phyloP scores from a whole-genome alignment of 2,888 invertebrate genomes.

The Melieria omissa region DNA sequence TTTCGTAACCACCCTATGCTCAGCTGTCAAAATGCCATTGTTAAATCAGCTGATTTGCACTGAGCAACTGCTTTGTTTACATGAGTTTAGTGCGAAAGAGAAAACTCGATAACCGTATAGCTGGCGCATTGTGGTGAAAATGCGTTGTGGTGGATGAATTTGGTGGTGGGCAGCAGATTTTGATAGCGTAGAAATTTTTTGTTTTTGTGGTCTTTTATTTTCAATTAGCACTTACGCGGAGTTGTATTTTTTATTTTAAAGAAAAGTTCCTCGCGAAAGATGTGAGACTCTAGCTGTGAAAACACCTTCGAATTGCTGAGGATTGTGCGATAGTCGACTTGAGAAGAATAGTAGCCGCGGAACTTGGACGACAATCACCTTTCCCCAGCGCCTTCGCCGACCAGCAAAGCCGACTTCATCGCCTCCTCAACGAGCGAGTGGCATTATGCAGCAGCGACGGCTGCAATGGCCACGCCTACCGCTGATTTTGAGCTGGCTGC shows the following conservation, averaged over 20 bases:
- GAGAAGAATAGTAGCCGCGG: too few relatives aligned
- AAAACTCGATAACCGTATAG: background rate
- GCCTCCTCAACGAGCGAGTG: background rate
- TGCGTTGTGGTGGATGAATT: background rate
- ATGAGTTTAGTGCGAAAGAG: background rate
- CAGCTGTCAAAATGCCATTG: too few relatives aligned
- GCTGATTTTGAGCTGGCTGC: constrained; percentile 22
- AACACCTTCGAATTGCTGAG: too few relatives aligned
- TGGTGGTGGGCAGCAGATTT: background rate
- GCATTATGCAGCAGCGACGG: constrained; percentile 28
- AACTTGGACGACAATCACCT: too few relatives aligned
- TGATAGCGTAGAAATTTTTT: constrained; percentile 21
- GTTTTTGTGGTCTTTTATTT: constrained; percentile 21
- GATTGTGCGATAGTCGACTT: too few relatives aligned
- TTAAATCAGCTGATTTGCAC: too few relatives aligned
- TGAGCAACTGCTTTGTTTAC: background rate
- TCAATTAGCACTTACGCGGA: constrained; percentile 9
- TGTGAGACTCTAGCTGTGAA: too few relatives aligned
- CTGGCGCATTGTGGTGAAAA: background rate
- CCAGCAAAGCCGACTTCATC: too few relatives aligned
- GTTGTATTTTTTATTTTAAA: constrained; percentile 7
- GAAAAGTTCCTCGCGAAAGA: too few relatives aligned
- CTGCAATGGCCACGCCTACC: constrained; percentile 15
- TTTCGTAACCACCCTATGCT: too few relatives aligned
- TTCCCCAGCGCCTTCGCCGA: too few relatives aligned